Base-by-base conservation (phyloP, 37 sponge, comb jelly and placozoan genomes). In the Chondrilla cf. caribensis region DNA sequence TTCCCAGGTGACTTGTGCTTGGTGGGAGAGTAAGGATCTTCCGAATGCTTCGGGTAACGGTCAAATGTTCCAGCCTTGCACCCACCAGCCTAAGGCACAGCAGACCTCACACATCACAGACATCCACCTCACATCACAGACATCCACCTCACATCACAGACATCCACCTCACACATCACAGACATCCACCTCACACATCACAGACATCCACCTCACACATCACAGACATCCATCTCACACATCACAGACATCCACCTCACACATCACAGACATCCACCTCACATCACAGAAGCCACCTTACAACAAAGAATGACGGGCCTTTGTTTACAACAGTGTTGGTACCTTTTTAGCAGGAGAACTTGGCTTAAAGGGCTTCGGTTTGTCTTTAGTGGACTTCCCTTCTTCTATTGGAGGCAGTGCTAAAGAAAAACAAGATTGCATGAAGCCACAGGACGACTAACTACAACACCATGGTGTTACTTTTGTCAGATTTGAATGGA, bases 61-160 rank as follows among this genome's bases (percentile, higher is more conserved):
- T 90, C 91, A 73, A 97, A 97, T 51, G 95, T 95, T 17, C 98
- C 98, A 31, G 95, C 95, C 64, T 95, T 95, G 64, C 92, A 94
- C 25, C 96, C 96, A 25, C 91, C 93, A 66, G 66, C 58, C 83
- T 91, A 58, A 5, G 28, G 26, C 33, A 58, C 79, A 0, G 15
- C 4, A 54, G 83, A 73, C 14, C 36, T 21, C 19, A 21, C n/a
- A n/a, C n/a, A n/a, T n/a, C n/a, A n/a, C n/a, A n/a, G n/a, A n/a
- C n/a, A n/a, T n/a, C n/a, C n/a, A 18, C 17, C 17, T 67, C 36
- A 28, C 32, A n/a, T n/a, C n/a, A n/a, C n/a, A 33, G 32, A 18
- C 17, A 67, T 32, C 21, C 19, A 17, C 36, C 15, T 15, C 44
- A n/a, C 43, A 26, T 44, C 77, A 40, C 24, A n/a, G n/a, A n/a